Evolutionary conservation across 2,797 vertebrate genomes (phyloP).

Genomic region (Neopelma chrysocephalum): DNA sequence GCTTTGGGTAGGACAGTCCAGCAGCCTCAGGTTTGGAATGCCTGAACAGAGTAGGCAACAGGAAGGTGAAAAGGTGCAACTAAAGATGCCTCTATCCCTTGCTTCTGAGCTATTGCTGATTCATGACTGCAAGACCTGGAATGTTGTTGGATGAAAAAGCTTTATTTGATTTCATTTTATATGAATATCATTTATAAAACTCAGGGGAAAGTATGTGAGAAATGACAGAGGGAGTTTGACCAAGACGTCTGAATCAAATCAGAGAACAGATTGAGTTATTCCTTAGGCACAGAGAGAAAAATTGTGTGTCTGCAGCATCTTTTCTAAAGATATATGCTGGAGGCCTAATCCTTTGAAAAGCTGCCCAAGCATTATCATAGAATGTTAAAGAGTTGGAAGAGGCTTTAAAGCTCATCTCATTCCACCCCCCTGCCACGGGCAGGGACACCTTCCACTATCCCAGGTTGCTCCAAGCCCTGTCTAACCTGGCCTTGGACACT

Average conservation of each 20-base stretch:
- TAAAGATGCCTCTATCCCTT: background rate
- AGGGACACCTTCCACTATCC: background rate
- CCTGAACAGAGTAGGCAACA: background rate
- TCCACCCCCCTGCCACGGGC: accelerated
- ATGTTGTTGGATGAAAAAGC: background rate
- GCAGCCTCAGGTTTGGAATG: background rate
- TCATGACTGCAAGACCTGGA: background rate
- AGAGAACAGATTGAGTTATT: slow-evolving; percentile 10
- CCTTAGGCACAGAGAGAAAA: background rate
- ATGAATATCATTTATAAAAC: background rate
- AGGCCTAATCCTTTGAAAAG: background rate
- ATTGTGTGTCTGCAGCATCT: background rate
- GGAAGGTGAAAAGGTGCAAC: background rate
- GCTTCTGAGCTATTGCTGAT: background rate
- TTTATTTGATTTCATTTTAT: slow-evolving; percentile 4
- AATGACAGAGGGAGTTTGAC: background rate
- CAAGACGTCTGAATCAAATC: slow-evolving; percentile 2
- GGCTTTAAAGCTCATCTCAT: background rate
- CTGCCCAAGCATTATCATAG: background rate
- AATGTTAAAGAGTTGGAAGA: background rate
- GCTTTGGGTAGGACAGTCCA: background rate
- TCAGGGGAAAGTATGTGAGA: background rate
- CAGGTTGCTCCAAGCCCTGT: accelerated
- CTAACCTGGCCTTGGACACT: background rate
- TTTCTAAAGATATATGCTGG: background rate